A percentile compares a stretch with the other conserved stretches of the same genome.
phyloP scores from a whole-genome alignment of 1,140 invertebrate species.

The Ceratoteleas bidentatus region DNA sequence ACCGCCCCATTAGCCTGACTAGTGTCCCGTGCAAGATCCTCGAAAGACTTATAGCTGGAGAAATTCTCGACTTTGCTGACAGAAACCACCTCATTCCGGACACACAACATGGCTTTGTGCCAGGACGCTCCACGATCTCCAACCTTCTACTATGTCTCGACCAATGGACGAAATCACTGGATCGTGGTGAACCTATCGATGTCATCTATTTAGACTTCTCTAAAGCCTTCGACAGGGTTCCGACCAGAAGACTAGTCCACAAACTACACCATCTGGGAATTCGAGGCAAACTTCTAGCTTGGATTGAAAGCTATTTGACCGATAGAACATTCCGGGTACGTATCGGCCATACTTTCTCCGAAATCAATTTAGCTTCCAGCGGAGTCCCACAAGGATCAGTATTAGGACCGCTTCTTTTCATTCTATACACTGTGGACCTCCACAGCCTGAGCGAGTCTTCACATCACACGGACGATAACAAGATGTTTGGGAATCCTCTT shows the following conservation, averaged over 20 bases:
- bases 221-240: constrained; percentile 14
- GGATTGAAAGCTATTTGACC: neutral
- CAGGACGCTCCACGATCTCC: too few species aligned
- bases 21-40: too few species aligned
- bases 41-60: too few species aligned
- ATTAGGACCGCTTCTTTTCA: constrained; percentile 8
- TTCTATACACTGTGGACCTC: constrained; percentile 1
- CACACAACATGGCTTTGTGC: too few species aligned
- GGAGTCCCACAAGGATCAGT: constrained; percentile 9
- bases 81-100: too few species aligned
- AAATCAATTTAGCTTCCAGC: neutral
- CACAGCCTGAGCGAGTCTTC: neutral
- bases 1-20: too few species aligned
- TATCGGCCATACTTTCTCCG: neutral
- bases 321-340: neutral
- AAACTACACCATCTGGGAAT: constrained; percentile 12
- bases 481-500: neutral
- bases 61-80: too few species aligned
- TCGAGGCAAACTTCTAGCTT: neutral
- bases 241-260: neutral
- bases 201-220: constrained; percentile 14
- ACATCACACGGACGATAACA: neutral
- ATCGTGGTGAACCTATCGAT: neutral
- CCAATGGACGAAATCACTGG: neutral
- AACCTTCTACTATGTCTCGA: too few species aligned